Evolutionary conservation across 1,140 invertebrate genomes (phyloP).

Genomic region (Drosophila rhopaloa): DNA sequence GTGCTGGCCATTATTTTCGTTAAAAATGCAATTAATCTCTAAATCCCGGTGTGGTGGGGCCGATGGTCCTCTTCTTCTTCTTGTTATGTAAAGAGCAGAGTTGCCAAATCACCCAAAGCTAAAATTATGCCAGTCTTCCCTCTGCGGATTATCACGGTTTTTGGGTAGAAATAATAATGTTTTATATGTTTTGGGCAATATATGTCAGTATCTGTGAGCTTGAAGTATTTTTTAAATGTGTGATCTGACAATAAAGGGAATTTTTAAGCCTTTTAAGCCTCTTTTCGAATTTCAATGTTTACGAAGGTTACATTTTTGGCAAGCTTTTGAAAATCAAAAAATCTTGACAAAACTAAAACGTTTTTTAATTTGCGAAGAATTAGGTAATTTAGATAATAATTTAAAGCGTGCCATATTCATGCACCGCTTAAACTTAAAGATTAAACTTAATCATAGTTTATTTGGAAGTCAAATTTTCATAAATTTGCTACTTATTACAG

Average conservation of each 20-base stretch:
- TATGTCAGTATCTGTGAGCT: background rate
- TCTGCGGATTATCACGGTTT: background rate
- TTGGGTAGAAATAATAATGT: background rate
- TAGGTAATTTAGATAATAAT: too few species aligned
- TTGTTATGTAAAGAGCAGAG: conserved; percentile 74
- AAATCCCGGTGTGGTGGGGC: conserved; percentile 20
- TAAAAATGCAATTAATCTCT: conserved; percentile 57
- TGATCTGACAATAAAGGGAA: background rate
- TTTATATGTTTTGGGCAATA: background rate
- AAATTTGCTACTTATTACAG: too few species aligned
- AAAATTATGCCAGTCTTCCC: conserved; percentile 25
- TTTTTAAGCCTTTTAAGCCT: too few species aligned
- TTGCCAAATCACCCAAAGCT: conserved; percentile 26
- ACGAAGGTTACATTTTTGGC: too few species aligned
- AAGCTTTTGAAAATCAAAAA: too few species aligned
- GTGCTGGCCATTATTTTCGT: conserved; percentile 64
- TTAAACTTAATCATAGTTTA: too few species aligned
- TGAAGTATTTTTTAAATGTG: background rate
- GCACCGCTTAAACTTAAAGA: too few species aligned
- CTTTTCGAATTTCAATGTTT: too few species aligned
- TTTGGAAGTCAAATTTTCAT: too few species aligned
- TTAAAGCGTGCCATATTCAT: too few species aligned
- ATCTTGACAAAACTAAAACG: too few species aligned
- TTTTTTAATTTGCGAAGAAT: too few species aligned
- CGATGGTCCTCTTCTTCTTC: conserved; percentile 50